Evolutionary conservation across 2,797 vertebrate species (phyloP), one percentile per base, ranked within the genome.

Genomic region (Trachops cirrhosus): DNA sequence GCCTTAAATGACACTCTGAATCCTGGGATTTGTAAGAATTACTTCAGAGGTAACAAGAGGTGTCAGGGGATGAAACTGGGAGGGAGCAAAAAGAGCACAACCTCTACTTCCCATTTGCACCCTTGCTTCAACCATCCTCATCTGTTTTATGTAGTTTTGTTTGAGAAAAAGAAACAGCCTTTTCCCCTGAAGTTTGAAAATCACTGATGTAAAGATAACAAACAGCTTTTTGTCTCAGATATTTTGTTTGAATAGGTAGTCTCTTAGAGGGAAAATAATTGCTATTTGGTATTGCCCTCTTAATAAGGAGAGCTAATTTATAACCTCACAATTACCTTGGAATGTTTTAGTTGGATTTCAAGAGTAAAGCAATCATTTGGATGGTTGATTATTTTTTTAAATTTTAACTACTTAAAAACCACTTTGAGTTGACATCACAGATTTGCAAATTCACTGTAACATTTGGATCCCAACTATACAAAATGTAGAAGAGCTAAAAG

Each of bases 191-290:
- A 86, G 46, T 88, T 57, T 91, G 57, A 88, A 78, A 84, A 74
- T 91, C 48, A 67, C 24, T 86, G 32, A 67, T 44, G 29, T 78
- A 39, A n/a, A 64, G 5, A 75, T 12, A 71, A 89, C 18, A 68
- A 91, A 93, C 24, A 86, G 52, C 15, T 86, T 37, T 52, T 86
- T 89, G 32, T 79, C 62, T 59, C 73, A 79, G 73, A 18, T 79
- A 77, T 73, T 86, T 67, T 68, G 26, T 75, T 59, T 77, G 52
- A 80, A 32, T 70, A 68, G 34, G 6, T 88, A 75, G 46, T 87
- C 68, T 95, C n/a, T 83, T 92, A 71, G 6, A 82, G 67, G 71
- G 48, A 48, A 93, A 93, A 77, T 37, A 95, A 75, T 68, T 89
- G 62, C 11, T 89, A 15, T 82, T 91, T 84, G 39, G 29, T 34